These are phyloP conservation scores for Scrobipalpa costella DNA, from an alignment of 2,888 invertebrate genomes.

Conservation along the genomic window DNA sequence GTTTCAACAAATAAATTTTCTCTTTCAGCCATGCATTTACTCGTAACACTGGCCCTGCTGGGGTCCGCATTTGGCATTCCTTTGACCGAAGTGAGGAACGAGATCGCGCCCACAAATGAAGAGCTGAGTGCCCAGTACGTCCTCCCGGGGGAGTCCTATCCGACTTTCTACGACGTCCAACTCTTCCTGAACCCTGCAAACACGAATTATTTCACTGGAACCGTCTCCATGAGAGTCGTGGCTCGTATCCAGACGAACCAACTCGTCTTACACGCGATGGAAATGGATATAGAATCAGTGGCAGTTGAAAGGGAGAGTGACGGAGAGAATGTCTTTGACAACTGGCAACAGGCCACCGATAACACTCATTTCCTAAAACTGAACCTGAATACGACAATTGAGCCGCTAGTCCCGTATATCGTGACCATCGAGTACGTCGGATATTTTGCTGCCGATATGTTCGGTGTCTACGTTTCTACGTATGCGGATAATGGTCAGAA, in stretches of 20 bases:
- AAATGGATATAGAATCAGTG: slow-evolving; percentile 54
- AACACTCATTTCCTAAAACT: slow-evolving; percentile 78
- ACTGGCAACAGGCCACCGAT: slow-evolving; percentile 30
- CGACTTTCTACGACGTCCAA: slow-evolving; percentile 75
- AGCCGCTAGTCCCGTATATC: slow-evolving; percentile 60
- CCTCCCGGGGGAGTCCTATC: slow-evolving; percentile 77
- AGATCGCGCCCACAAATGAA: slow-evolving; percentile 33
- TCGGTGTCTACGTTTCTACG: slow-evolving; percentile 83
- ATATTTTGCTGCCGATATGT: slow-evolving; percentile 79
- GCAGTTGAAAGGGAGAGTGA: slow-evolving; percentile 42
- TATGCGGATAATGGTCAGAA: slow-evolving; percentile 56
- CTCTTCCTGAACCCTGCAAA: slow-evolving; percentile 71
- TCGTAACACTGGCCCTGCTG: slow-evolving; percentile 53
- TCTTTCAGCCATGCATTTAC: slow-evolving; percentile 67
- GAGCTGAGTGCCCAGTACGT: slow-evolving; percentile 61
- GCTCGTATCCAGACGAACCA: slow-evolving; percentile 48
- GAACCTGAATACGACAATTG: slow-evolving; percentile 53
- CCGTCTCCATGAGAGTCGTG: slow-evolving; percentile 64
- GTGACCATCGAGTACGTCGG: slow-evolving; percentile 81
- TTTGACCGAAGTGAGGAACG: slow-evolving; percentile 31
- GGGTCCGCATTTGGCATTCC: slow-evolving; percentile 53
- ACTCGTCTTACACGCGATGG: slow-evolving; percentile 74
- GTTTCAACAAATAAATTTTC: no score
- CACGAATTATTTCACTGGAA: slow-evolving; percentile 65
- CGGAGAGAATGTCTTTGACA: slow-evolving; percentile 37